Percentiles rank a stretch among this genome's conserved stretches.
Evolutionary conservation across 2,888 invertebrate species (phyloP).

Genomic region (Diaprepes abbreviatus): DNA sequence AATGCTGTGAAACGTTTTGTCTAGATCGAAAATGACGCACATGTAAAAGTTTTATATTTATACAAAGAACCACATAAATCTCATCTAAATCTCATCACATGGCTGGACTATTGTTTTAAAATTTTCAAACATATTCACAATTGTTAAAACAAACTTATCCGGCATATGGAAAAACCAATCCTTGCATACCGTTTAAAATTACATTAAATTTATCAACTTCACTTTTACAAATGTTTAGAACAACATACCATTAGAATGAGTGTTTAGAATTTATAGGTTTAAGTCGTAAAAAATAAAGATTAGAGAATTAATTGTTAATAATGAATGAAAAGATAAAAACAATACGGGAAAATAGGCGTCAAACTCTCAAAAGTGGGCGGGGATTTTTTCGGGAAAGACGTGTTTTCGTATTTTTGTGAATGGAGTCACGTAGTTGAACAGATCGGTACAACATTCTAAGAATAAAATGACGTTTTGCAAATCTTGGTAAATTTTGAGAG

Average conservation of each 20-base stretch:
- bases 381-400: neutral
- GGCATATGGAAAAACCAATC: neutral
- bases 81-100: neutral
- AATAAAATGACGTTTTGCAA: no score
- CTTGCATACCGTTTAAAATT: neutral
- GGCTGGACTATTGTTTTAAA: neutral
- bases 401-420: neutral
- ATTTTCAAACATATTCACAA: neutral
- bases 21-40: neutral
- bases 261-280: neutral
- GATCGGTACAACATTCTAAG: no score
- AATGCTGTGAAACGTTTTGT: no score
- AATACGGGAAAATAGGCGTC: constrained; percentile 1
- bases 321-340: constrained; percentile 5
- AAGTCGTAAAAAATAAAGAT: neutral
- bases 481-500: no score
- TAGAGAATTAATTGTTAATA: neutral
- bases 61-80: neutral
- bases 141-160: neutral
- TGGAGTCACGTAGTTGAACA: neutral
- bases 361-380: neutral
- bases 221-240: neutral
- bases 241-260: constrained; percentile 6
- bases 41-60: neutral
- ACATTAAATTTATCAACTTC: neutral